Conservation (phyloP, 2,888 invertebrate genomes). For the Aphodius sticticus region DNA sequence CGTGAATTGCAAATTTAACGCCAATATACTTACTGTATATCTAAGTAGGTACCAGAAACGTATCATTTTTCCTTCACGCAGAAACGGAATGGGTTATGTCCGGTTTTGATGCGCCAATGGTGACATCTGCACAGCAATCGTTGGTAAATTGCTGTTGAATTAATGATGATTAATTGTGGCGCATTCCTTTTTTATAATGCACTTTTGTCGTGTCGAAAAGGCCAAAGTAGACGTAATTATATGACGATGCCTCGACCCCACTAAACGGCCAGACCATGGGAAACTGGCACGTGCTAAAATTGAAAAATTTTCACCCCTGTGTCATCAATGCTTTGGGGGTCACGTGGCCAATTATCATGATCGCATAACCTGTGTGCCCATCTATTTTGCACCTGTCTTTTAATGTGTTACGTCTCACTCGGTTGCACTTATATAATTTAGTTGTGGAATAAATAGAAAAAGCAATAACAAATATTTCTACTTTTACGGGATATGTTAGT, state of each 20-base stretch:
- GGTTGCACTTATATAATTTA: neutral
- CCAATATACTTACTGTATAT: too few species aligned
- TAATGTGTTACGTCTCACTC: neutral
- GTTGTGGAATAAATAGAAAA: neutral
- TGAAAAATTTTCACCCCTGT: neutral
- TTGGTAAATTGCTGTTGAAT: neutral
- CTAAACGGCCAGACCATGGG: neutral
- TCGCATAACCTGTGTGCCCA: neutral
- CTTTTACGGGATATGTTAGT: too few species aligned
- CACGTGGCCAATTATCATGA: neutral
- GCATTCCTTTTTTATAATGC: neutral
- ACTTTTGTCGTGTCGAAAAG: constrained; percentile 4
- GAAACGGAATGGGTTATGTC: too few species aligned
- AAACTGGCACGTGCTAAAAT: neutral
- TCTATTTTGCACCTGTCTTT: constrained; percentile 4
- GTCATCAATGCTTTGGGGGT: neutral
- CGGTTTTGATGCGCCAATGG: neutral
- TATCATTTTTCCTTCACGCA: too few species aligned
- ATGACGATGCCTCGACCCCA: neutral
- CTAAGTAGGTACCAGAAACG: neutral
- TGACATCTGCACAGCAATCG: neutral
- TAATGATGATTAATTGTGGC: neutral
- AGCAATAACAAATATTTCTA: neutral
- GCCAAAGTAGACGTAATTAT: neutral
- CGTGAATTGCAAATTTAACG: too few species aligned